A percentile compares a stretch with the other conserved stretches of the same genome.
Conservation (phyloP, 2,888 invertebrate genomes). For the Zaprionus obscuricornis region DNA sequence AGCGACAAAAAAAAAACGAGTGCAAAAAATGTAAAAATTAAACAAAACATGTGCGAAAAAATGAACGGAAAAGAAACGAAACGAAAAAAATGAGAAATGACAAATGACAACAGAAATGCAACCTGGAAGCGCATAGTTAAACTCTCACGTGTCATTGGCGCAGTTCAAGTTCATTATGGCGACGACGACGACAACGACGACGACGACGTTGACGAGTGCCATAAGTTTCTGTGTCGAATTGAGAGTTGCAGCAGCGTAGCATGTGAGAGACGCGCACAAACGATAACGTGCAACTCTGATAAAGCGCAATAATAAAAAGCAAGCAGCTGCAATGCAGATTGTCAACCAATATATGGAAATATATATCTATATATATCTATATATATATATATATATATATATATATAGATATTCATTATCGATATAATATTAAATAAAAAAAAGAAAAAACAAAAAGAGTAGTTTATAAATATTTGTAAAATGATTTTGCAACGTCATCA, state of each 20-base stretch:
- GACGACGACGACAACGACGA: too few species aligned
- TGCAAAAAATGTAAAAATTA: conserved; percentile 10
- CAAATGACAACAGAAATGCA: conserved; percentile 30
- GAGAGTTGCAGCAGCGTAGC: background rate
- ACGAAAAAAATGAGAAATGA: conserved; percentile 31
- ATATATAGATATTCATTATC: too few species aligned
- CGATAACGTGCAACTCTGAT: background rate
- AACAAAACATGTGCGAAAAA: conserved; percentile 31
- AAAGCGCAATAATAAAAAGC: conserved; percentile 8
- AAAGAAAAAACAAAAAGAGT: too few species aligned
- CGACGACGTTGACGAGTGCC: too few species aligned
- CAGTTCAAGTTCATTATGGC: conserved; percentile 67
- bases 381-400: too few species aligned
- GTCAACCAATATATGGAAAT: too few species aligned
- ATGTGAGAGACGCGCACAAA: too few species aligned
- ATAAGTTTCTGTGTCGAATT: conserved; percentile 43
- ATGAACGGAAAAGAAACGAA: conserved; percentile 25
- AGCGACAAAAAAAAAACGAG: background rate
- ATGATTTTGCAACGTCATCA: too few species aligned
- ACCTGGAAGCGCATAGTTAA: conserved; percentile 13
- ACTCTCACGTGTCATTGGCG: conserved; percentile 57
- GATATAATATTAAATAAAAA: too few species aligned
- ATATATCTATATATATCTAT: too few species aligned
- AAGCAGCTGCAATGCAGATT: too few species aligned
- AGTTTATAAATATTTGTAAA: too few species aligned